phyloP scores from a whole-genome alignment of 2,888 invertebrate genomes.

The Agelastica alni region DNA sequence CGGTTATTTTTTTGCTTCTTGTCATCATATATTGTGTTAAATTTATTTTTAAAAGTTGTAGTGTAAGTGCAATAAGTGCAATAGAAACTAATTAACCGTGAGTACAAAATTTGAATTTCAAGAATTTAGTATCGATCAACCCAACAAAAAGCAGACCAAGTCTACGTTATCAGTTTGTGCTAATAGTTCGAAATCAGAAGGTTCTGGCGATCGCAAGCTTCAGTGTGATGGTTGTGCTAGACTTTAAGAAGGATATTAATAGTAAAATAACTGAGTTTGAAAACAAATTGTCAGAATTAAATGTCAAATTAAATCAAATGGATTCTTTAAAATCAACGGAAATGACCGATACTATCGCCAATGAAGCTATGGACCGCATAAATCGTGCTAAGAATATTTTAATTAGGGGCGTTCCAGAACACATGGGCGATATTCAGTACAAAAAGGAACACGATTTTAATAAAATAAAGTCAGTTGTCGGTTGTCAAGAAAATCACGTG shows the following conservation, averaged over 20 bases:
- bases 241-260: background rate
- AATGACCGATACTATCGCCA: no score
- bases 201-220: background rate
- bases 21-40: no score
- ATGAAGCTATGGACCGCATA: background rate
- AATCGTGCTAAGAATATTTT: no score
- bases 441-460: no score
- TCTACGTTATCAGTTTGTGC: background rate
- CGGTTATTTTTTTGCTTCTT: no score
- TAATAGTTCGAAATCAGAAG: background rate
- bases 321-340: background rate
- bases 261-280: background rate
- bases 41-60: no score
- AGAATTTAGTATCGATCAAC: background rate
- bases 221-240: no score
- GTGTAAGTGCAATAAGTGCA: no score
- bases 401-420: no score
- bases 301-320: background rate
- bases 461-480: no score
- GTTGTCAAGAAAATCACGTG: background rate
- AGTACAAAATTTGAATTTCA: no score
- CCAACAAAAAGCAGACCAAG: background rate
- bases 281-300: no score
- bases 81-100: background rate
- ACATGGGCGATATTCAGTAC: background rate